Percentiles rank a stretch among this genome's conserved stretches.
These are phyloP conservation scores for Hyles euphorbiae DNA, from an alignment of 1,140 invertebrate species.

Conservation along the genomic window DNA sequence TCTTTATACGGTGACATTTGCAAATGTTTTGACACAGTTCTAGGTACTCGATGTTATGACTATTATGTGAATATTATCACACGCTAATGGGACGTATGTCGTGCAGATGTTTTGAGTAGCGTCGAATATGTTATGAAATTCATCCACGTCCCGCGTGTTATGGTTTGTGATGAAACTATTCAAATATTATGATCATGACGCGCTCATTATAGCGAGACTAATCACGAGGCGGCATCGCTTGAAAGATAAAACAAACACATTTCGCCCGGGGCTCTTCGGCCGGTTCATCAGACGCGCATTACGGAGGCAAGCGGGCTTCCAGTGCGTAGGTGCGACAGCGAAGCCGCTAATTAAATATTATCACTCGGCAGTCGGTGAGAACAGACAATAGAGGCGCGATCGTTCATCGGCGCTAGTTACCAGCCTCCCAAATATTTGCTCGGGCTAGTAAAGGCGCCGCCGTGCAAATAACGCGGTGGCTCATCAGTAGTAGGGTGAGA, in stretches of 20 bases:
- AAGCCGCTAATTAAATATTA: slow-evolving; percentile 71
- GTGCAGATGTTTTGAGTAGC: slow-evolving; percentile 17
- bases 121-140: slow-evolving; percentile 3
- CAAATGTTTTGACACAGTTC: neutral
- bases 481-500: slow-evolving; percentile 8
- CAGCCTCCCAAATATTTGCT: slow-evolving; percentile 67
- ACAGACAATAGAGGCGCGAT: slow-evolving; percentile 56
- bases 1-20: neutral
- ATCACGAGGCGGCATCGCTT: slow-evolving; percentile 43
- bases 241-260: slow-evolving; percentile 52
- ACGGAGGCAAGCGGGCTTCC: slow-evolving; percentile 20
- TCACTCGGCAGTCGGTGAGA: slow-evolving; percentile 50
- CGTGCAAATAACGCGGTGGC: slow-evolving; percentile 39
- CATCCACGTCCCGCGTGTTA: slow-evolving; percentile 2
- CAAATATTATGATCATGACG: slow-evolving; percentile 30
- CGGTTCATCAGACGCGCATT: slow-evolving; percentile 33
- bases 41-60: neutral
- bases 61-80: slow-evolving; percentile 21
- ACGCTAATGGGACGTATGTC: slow-evolving; percentile 12
- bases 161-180: slow-evolving; percentile 21
- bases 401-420: slow-evolving; percentile 64
- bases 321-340: slow-evolving; percentile 57
- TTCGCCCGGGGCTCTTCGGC: slow-evolving; percentile 50
- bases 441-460: slow-evolving; percentile 56
- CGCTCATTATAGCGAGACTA: slow-evolving; percentile 48